Evolutionary conservation across 2,797 vertebrate genomes (phyloP), one percentile per base, ranked within the genome.

Genomic region (Choloepus didactylus): DNA sequence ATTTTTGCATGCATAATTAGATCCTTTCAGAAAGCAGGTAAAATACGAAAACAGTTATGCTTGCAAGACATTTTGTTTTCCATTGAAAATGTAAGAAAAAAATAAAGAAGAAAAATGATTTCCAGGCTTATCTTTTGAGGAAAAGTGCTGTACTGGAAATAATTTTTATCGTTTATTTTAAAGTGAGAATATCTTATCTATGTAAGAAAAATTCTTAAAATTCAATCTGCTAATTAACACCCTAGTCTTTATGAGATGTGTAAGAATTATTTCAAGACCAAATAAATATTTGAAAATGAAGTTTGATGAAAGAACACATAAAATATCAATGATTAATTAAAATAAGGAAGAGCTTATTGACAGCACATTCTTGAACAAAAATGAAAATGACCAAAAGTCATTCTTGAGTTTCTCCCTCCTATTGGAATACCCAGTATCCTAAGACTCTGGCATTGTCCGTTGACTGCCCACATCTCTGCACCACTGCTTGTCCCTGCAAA

Each of bases 231-330:
- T 87, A 83, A 60, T 49, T 86, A 18, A 59, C 23, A 64, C 35
- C 5, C 1, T 44, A 35, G 3, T 76, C 23, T 81, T 73, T 80
- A 54, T 38, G 70, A 84, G 25, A 79, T 85, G 2, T 90, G 49
- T 15, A 91, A 69, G n/a, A 73, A 64, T 90, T 80, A 81, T 86
- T 93, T 89, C 27, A 85, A 73, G 3, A 80, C 15, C 77, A 93
- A 89, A 66, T 7, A 35, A 91, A 51, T 92, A 12, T 89, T 87
- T 89, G 44, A 89, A 95, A 80, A 82, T 79, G 18, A 80, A 70
- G 7, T 56, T 89, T 84, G 54, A 83, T 93, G 1, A 64, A 87
- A 49, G 23, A 89, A 62, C 21, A 51, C 14, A 72, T 44, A 59
- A 29, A 41, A 70, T 62, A 11, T 67, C 35, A 70, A n/a, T 41